Evolutionary conservation across 2,113 vertebrate species (phyloP).

Genomic region (Leucopternis melanops): DNA sequence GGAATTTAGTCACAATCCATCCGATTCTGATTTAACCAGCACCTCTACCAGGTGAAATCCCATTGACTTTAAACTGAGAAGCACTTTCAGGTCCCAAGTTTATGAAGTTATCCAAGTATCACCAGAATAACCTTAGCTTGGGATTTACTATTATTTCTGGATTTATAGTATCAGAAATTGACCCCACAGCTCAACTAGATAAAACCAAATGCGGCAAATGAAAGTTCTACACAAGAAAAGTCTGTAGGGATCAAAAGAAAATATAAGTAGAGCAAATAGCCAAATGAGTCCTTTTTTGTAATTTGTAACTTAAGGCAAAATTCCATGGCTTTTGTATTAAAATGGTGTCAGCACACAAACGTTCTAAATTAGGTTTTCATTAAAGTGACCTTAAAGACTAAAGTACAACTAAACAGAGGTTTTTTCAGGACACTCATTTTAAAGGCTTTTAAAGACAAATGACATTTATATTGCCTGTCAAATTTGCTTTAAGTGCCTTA

Average conservation of each 20-base stretch:
- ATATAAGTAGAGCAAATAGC: conserved; percentile 8
- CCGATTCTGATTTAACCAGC: background rate
- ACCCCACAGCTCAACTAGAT: background rate
- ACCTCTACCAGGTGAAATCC: background rate
- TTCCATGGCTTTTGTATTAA: background rate
- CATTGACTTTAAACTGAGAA: background rate
- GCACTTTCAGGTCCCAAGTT: background rate
- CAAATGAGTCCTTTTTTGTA: background rate
- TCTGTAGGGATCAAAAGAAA: background rate
- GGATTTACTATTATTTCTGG: background rate
- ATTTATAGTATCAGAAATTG: background rate
- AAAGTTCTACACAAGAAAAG: background rate
- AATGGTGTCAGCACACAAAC: background rate
- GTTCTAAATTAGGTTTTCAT: background rate
- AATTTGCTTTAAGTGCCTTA: background rate
- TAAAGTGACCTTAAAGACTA: background rate
- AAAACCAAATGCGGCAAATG: background rate
- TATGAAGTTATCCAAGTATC: background rate
- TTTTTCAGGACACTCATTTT: background rate
- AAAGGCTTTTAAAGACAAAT: background rate
- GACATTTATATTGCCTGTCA: background rate
- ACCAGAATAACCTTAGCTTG: background rate
- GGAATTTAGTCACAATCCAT: background rate
- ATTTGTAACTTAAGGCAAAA: conserved; percentile 20
- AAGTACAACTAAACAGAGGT: background rate